These are phyloP conservation scores for Sternarchorhynchus goeldii DNA, from an alignment of 2,797 vertebrate genomes.

Conservation along the genomic window DNA sequence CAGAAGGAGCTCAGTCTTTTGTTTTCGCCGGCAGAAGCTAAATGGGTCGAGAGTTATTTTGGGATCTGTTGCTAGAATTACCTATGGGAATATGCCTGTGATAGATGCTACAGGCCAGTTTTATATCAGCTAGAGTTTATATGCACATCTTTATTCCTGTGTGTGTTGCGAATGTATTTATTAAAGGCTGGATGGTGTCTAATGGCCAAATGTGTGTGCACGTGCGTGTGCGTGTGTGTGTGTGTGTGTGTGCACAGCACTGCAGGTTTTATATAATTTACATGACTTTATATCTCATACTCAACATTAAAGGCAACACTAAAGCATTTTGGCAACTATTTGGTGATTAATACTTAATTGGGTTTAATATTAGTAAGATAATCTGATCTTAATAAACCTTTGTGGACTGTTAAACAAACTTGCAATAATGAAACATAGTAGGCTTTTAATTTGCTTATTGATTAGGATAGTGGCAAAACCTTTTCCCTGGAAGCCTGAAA, in stretches of 20 bases:
- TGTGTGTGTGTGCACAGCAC: not conserved
- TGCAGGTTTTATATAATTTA: not conserved
- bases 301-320: no score
- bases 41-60: constrained; percentile 82
- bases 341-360: no score
- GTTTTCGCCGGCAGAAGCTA: constrained; percentile 72
- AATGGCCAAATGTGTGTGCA: not conserved
- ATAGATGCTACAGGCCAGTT: constrained; percentile 78
- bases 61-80: constrained; percentile 79
- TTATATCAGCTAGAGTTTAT: constrained; percentile 44
- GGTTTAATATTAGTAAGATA: no score
- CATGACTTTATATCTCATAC: no score
- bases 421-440: no score
- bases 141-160: constrained; percentile 19
- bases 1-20: constrained; percentile 66
- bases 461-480: no score
- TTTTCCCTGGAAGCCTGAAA: not conserved
- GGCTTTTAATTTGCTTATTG: no score
- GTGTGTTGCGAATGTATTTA: constrained; percentile 1
- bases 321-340: no score
- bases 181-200: constrained; percentile 16
- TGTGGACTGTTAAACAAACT: no score
- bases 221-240: not conserved
- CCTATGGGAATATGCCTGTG: constrained; percentile 75
- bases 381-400: no score